These are phyloP conservation scores for Nasonovia ribisnigri DNA, from an alignment of 2,888 invertebrate genomes.

Conservation along the genomic window DNA sequence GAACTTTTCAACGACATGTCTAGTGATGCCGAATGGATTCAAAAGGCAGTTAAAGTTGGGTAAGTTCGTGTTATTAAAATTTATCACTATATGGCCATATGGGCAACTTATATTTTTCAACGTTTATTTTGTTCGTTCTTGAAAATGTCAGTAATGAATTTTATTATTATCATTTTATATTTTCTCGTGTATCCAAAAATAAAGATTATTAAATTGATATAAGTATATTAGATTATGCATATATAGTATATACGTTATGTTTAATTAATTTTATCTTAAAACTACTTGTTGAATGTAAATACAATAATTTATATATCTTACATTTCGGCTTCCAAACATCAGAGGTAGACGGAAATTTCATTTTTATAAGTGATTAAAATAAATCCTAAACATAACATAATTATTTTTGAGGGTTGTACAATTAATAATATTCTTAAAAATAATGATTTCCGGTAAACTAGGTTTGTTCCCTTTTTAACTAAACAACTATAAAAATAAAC, in stretches of 20 bases:
- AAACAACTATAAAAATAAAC: not conserved
- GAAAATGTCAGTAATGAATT: not conserved
- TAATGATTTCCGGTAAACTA: not conserved
- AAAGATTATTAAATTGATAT: not conserved
- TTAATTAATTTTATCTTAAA: not conserved
- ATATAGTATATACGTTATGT: too few species aligned
- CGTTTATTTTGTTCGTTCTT: not conserved
- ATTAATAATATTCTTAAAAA: not conserved
- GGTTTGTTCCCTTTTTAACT: not conserved
- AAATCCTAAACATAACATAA: not conserved
- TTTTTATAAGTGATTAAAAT: not conserved
- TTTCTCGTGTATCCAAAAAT: not conserved
- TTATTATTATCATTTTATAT: not conserved
- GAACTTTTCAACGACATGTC: slow-evolving; percentile 50
- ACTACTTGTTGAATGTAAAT: not conserved
- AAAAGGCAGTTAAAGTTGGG: slow-evolving; percentile 43
- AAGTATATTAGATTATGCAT: not conserved
- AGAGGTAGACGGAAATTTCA: not conserved
- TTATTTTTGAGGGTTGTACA: not conserved
- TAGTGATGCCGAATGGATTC: slow-evolving; percentile 40
- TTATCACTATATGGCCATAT: not conserved
- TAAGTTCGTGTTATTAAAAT: slow-evolving; percentile 12
- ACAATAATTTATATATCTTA: not conserved
- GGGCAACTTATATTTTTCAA: not conserved
- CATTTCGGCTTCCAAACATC: not conserved